phyloP scores from a whole-genome alignment of 2,113 vertebrate species.

The Paedocypris sp. region DNA sequence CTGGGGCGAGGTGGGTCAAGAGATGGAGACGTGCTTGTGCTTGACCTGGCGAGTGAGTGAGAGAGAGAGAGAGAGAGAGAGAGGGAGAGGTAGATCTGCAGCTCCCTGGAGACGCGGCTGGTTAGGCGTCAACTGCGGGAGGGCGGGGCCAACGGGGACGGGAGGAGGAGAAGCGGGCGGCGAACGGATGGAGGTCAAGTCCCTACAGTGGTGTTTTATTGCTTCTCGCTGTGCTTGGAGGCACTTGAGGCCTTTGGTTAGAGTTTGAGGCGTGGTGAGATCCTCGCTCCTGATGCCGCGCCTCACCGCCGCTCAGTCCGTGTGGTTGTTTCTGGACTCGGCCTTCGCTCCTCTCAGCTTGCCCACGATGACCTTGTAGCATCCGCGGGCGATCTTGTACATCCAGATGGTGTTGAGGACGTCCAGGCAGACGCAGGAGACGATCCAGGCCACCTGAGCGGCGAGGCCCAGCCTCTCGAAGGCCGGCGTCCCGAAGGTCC shows the following conservation, averaged over 20 bases:
- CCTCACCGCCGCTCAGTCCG: constrained; percentile 45
- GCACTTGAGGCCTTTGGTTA: constrained; percentile 57
- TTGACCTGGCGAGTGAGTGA: background rate
- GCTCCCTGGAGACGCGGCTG: background rate
- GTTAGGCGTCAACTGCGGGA: too few relatives aligned
- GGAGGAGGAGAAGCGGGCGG: too few relatives aligned
- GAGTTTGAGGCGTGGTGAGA: constrained; percentile 34
- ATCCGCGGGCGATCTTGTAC: constrained; percentile 63
- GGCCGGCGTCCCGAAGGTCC: constrained; percentile 59
- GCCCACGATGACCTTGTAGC: constrained; percentile 59
- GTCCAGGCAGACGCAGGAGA: constrained; percentile 62
- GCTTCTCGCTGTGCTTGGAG: constrained; percentile 49
- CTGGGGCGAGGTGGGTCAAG: too few relatives aligned
- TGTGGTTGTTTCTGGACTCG: constrained; percentile 53
- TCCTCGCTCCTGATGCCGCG: background rate
- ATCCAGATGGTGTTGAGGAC: constrained; percentile 66
- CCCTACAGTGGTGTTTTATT: constrained; percentile 40
- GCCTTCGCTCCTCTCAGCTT: constrained; percentile 27
- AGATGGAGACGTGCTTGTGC: background rate
- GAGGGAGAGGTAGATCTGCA: constrained; percentile 7
- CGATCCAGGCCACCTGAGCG: constrained; percentile 68
- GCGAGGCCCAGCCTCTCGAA: constrained; percentile 59
- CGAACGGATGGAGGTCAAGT: too few relatives aligned
- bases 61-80: too few relatives aligned
- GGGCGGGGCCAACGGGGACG: too few relatives aligned